phyloP scores from a whole-genome alignment of 2,888 invertebrate genomes.

The Stomorhina lunata region DNA sequence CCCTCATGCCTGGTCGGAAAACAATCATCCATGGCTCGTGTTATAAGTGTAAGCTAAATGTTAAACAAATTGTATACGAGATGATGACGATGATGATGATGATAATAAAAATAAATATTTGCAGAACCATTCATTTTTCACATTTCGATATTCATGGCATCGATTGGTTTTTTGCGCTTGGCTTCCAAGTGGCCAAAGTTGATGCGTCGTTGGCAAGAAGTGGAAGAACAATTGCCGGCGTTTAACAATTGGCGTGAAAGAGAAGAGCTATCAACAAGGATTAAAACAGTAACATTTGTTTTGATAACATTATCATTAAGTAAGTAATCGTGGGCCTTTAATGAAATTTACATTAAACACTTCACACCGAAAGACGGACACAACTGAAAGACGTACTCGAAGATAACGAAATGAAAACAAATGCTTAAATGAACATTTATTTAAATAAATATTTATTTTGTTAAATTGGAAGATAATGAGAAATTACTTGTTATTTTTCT shows the following conservation, averaged over 20 bases:
- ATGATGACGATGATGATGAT: no score
- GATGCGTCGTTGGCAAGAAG: constrained; percentile 75
- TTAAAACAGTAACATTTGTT: constrained; percentile 71
- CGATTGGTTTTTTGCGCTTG: constrained; percentile 78
- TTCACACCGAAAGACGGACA: neutral
- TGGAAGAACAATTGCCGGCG: constrained; percentile 72
- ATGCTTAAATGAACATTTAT: neutral
- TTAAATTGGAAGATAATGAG: neutral
- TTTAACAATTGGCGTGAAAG: constrained; percentile 68
- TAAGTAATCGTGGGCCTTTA: constrained; percentile 61
- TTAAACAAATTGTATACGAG: neutral
- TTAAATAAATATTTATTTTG: neutral
- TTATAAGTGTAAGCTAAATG: neutral
- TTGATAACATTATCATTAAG: constrained; percentile 74
- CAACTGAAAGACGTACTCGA: neutral
- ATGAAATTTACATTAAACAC: neutral
- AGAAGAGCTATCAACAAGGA: constrained; percentile 68
- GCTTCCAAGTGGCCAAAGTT: constrained; percentile 75
- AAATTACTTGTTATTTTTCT: neutral
- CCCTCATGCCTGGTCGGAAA: no score
- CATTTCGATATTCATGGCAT: constrained; percentile 71
- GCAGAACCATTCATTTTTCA: constrained; percentile 78
- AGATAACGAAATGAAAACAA: neutral
- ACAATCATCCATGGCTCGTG: no score
- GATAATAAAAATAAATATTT: constrained; percentile 16